A percentile compares a stretch with the other conserved stretches of the same genome.
Evolutionary conservation across 2,113 vertebrate genomes (phyloP).

Genomic region (Prunella fulvescens): DNA sequence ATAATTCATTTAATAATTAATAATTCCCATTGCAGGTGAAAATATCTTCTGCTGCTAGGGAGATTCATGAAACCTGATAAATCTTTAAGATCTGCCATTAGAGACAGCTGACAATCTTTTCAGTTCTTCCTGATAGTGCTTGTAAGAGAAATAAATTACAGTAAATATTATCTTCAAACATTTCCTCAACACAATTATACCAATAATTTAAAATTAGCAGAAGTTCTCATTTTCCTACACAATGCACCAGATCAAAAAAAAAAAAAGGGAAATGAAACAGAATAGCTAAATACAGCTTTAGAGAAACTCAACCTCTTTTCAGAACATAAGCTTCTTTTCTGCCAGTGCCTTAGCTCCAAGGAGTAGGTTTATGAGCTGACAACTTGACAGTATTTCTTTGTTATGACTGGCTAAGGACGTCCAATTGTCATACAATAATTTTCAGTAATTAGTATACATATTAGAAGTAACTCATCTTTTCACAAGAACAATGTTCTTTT

Average conservation of each 20-base stretch:
- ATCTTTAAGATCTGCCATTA: background rate
- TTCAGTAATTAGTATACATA: constrained; percentile 62
- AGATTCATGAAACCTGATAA: background rate
- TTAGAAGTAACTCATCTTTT: constrained; percentile 60
- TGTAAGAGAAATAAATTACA: background rate
- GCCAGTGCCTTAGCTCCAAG: background rate
- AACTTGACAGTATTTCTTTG: constrained; percentile 59
- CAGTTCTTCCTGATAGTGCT: background rate
- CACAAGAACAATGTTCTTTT: constrained; percentile 56
- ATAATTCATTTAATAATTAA: background rate
- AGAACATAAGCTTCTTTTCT: constrained; percentile 9
- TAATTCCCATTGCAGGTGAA: background rate
- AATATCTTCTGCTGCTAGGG: background rate
- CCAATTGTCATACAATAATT: constrained; percentile 63
- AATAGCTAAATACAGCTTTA: background rate
- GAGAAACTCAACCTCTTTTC: background rate
- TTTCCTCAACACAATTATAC: background rate
- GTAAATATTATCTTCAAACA: background rate
- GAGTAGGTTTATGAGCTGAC: constrained; percentile 36
- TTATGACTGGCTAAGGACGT: constrained; percentile 43
- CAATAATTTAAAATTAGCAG: background rate
- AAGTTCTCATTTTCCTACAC: background rate
- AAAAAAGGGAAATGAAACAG: background rate
- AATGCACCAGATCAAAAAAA: background rate
- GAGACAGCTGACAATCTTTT: background rate